Conservation (phyloP, 2,888 invertebrate species). For the Chrysina gloriosa region DNA sequence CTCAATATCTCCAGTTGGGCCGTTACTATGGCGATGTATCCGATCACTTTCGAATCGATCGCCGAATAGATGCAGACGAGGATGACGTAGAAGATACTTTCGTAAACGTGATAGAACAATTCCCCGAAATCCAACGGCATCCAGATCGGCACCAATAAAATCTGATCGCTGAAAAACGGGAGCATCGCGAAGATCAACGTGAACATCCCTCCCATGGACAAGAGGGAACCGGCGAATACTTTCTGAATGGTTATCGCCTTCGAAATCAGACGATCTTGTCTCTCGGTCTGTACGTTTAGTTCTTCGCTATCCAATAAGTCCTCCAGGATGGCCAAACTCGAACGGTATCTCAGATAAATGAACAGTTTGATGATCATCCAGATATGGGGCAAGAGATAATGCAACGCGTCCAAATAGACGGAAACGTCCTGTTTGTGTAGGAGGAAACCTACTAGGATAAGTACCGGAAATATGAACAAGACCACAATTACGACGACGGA, state of each 20-base stretch:
- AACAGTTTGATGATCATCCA: background rate
- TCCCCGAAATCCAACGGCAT: background rate
- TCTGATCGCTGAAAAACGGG: background rate
- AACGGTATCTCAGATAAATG: background rate
- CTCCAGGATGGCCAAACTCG: background rate
- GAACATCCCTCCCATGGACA: background rate
- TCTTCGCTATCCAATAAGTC: background rate
- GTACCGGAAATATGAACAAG: background rate
- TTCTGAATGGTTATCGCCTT: background rate
- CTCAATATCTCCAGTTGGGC: slow-evolving; percentile 48
- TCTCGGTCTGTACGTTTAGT: background rate
- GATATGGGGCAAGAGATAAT: background rate
- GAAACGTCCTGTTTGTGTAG: too few relatives aligned
- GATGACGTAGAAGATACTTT: background rate
- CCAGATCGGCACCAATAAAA: background rate
- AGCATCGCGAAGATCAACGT: background rate
- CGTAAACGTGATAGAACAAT: background rate
- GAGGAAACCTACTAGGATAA: background rate
- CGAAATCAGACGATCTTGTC: background rate
- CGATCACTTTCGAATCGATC: slow-evolving; percentile 43
- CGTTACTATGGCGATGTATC: slow-evolving; percentile 43
- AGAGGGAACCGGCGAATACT: background rate
- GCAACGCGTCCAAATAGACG: background rate
- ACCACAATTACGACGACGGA: background rate
- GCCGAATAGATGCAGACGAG: background rate